Evolutionary conservation across 2,888 invertebrate genomes (phyloP).

Genomic region (Acanthosoma haemorrhoidale): DNA sequence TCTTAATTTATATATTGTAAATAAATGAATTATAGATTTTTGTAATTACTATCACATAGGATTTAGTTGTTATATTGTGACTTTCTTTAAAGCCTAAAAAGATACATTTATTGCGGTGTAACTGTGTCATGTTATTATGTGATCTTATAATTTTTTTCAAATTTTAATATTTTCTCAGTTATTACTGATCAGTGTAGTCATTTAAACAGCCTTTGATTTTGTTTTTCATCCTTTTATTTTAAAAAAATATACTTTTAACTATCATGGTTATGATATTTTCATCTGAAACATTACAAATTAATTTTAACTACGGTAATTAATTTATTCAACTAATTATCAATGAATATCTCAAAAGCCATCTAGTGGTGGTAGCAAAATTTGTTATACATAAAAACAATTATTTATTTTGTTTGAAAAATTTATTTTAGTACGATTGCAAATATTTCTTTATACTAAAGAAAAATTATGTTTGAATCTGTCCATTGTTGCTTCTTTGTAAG

Average conservation of each 20-base stretch:
- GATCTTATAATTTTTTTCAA: not conserved
- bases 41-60: not conserved
- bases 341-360: not conserved
- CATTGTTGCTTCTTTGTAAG: slow-evolving; percentile 10
- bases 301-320: not conserved
- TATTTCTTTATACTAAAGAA: slow-evolving; percentile 1
- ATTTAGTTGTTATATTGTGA: not conserved
- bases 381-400: not conserved
- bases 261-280: not conserved
- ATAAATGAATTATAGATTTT: not conserved
- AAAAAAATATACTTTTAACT: not conserved
- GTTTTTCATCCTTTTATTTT: not conserved
- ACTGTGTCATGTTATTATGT: not conserved
- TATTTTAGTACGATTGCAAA: not conserved
- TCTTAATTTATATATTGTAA: not conserved
- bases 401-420: not conserved
- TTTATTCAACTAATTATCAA: not conserved
- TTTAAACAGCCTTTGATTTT: too few relatives aligned
- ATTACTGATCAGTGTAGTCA: not conserved
- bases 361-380: not conserved
- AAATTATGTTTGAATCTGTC: slow-evolving; percentile 3
- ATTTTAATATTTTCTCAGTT: slow-evolving; percentile 5
- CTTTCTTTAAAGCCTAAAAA: not conserved
- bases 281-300: not conserved
- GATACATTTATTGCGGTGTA: not conserved